These are phyloP conservation scores for Burhinus oedicnemus DNA, from an alignment of 2,113 vertebrate genomes.

Conservation along the genomic window DNA sequence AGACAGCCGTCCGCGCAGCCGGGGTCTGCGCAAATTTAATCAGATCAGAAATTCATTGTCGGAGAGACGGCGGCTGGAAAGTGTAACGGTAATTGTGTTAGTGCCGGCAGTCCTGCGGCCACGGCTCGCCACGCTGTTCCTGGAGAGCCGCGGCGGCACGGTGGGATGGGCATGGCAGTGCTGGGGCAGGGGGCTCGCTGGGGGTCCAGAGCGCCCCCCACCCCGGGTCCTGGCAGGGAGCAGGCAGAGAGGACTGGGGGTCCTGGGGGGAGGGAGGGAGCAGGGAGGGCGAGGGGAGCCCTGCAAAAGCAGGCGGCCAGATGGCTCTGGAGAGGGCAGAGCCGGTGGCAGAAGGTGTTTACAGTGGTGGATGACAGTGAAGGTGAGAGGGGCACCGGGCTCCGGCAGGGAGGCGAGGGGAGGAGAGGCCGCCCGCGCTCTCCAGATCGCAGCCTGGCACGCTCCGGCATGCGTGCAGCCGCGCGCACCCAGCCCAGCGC, in stretches of 20 bases:
- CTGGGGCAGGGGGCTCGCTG: background rate
- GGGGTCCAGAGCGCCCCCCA: no score
- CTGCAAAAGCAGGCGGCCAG: background rate
- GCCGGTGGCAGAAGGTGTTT: background rate
- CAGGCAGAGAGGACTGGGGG: background rate
- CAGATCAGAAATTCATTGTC: background rate
- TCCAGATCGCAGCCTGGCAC: background rate
- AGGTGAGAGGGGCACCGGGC: background rate
- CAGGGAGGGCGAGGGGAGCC: background rate
- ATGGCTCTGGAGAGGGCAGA: background rate
- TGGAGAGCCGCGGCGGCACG: background rate
- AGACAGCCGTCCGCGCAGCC: background rate
- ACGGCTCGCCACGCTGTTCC: background rate
- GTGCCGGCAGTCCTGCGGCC: background rate
- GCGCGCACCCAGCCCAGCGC: background rate
- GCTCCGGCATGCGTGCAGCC: rapidly evolving
- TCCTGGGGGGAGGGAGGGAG: background rate
- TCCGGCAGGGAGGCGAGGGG: rapidly evolving
- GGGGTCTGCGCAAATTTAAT: background rate
- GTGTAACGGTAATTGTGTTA: background rate
- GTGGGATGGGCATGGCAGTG: rapidly evolving
- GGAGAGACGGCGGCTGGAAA: slow-evolving; percentile 13
- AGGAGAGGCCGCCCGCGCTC: background rate
- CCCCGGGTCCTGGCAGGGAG: background rate
- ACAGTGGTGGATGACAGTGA: background rate